Evolutionary conservation across 2,797 vertebrate genomes (phyloP), one percentile per base, ranked within the genome.

Genomic region (Paedocypris micromegethes): DNA sequence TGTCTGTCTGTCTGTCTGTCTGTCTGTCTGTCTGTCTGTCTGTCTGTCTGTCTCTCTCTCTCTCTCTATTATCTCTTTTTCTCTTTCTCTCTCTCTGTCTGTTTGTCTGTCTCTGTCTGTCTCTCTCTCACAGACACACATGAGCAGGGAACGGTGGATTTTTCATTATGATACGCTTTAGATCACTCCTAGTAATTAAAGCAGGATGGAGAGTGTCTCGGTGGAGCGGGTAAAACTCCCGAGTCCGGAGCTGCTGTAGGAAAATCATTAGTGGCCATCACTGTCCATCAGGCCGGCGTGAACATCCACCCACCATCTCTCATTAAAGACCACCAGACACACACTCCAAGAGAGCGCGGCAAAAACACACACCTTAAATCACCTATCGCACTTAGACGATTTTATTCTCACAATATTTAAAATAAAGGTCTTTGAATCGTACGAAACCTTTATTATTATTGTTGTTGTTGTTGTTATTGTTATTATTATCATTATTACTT

Each of bases 281-380:
- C 55, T 69, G 66, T 64, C 59, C 48, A 48, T 59, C 55, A 62
- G 54, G 43, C 40, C 44, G 48, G 50, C 58, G 66, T 54, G 53
- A 65, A 69, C 60, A 74, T 64, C 66, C 72, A 69, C 72, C 55
- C 60, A 69, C 72, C 39, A 57, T 70, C 68, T 85, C 84, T 86
- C 82, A 86, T 83, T 70, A 73, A 59, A 66, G 49, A 87, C 84
- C 81, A 81, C 79, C 82, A 39, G 66, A 39, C 67, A 23, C 23
- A 23, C 75, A 73, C 72, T 78, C 59, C 68, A 66, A 42, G 39
- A 67, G 65, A 40, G 62, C 54, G 60, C 70, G 64, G 67, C 5
- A 45, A 5, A 59, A 43, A 45, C 23, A 23, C 23, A 23, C 23
- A 23, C 23, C 23, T 23, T 23, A 23, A 23, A 23, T 23, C 23